A percentile compares a stretch with the other conserved stretches of the same genome.
Conservation (phyloP, 2,888 invertebrate genomes). For the Boloria selene region DNA sequence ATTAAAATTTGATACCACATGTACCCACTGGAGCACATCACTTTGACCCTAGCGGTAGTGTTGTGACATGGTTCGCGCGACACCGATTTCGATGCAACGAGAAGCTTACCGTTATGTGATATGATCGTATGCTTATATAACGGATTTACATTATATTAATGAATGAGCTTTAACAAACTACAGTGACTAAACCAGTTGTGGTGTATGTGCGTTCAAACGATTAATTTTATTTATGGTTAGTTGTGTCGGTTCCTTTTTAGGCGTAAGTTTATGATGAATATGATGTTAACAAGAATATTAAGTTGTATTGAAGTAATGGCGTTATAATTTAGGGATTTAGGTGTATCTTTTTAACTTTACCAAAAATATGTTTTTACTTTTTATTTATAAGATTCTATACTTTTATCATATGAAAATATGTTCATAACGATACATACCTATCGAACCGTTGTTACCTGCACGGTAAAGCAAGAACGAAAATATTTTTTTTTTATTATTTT, state of each 20-base stretch:
- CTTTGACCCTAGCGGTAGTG: conserved; percentile 64
- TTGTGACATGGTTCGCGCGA: conserved; percentile 61
- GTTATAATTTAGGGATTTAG: no score
- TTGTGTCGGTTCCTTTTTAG: background rate
- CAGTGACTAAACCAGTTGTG: conserved; percentile 15
- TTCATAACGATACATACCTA: no score
- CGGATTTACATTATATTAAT: conserved; percentile 29
- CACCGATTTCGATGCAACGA: conserved; percentile 52
- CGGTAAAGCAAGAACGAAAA: no score
- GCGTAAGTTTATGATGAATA: no score
- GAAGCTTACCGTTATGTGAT: conserved; percentile 47
- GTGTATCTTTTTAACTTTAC: no score
- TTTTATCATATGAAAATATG: no score
- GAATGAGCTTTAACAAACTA: conserved; percentile 22
- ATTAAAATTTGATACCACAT: conserved; percentile 15
- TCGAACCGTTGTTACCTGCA: no score
- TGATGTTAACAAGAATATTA: no score
- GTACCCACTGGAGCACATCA: conserved; percentile 36
- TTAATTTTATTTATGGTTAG: conserved; percentile 1
- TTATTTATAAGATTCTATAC: no score
- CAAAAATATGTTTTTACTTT: no score
- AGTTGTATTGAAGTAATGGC: no score
- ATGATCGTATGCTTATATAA: conserved; percentile 40
- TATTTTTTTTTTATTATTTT: no score
- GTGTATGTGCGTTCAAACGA: conserved; percentile 2